Base-by-base conservation (phyloP, 1,140 invertebrate species). In the Battus philenor region DNA sequence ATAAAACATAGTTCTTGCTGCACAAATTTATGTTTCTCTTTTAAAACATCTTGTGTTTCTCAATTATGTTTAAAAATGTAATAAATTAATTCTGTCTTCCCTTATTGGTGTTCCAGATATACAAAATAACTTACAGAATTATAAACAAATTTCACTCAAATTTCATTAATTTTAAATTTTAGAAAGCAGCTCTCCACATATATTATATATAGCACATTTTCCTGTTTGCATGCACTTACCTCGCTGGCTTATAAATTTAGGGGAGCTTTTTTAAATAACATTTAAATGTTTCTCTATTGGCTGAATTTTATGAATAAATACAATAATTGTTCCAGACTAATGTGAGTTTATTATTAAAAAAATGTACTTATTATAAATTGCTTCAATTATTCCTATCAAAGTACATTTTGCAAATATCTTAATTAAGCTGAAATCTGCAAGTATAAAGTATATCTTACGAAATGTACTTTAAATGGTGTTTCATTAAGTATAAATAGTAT, bases 151-250 rank as follows among this genome's bases (percentile, higher is more conserved):
- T 51, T 60, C 54, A 52, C 55, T 45, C 53, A 45, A 52, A 48
- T 27, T 52, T 50, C 29, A 61, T 15, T 51, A 54, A 16, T 52
- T 52, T 57, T 16, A 47, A 52, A 57, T 29, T 50, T 55, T 43
- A 39, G 36, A 50, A 47, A 49, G 53, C 55, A 62, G 63, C 67
- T 73, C 67, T 74, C 68, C 54, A 61, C 56, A 66, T 67, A 59
- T 68, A 62, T 74, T 74, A 66, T n/a, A n/a, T n/a, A n/a, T 50
- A 65, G 68, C 74, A 80, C 74, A 59, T 74, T 76, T 71, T 75
- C 59, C 70, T 72, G 67, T 72, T 74, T 72, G 74, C 74, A 74
- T 78, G 74, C 72, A 78, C 68, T 76, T 61, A 74, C 68, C 59
- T 64, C 63, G 68, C 68, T 50, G 59, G 74, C 76, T 76, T 78